Conservation (phyloP, 2,113 vertebrate species). For the Pelmatolapia mariae region DNA sequence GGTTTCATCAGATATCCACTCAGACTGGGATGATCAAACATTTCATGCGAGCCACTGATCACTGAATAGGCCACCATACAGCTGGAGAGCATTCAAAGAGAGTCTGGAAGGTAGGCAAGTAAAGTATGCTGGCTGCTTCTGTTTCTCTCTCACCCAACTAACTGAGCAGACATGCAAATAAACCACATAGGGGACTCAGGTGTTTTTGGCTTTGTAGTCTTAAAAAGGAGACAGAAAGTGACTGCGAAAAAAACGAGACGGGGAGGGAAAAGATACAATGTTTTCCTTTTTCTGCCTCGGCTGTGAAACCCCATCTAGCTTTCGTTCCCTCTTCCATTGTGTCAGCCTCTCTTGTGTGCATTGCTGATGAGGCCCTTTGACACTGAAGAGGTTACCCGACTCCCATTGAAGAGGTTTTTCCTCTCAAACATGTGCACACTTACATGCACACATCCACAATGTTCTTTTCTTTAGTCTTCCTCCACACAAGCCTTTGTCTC, state of each 20-base stretch:
- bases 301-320: conserved; percentile 71
- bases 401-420: conserved; percentile 48
- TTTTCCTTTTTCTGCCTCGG: conserved; percentile 61
- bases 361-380: conserved; percentile 54
- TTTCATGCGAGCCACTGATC: conserved; percentile 10
- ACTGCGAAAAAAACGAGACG: conserved; percentile 22
- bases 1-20: conserved; percentile 32
- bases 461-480: neutral
- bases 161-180: neutral
- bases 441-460: neutral
- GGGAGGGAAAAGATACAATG: conserved; percentile 32
- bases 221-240: conserved; percentile 38
- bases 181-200: conserved; percentile 49
- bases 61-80: conserved; percentile 60
- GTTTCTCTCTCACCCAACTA: conserved; percentile 6
- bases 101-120: conserved; percentile 9
- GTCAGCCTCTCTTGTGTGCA: conserved; percentile 65
- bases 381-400: conserved; percentile 64
- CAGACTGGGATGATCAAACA: conserved; percentile 48
- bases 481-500: neutral
- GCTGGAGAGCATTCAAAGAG: conserved; percentile 55
- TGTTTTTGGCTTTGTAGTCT: conserved; percentile 53
- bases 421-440: neutral
- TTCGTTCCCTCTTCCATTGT: conserved; percentile 64
- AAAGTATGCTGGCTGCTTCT: conserved; percentile 38